Evolutionary conservation across 2,888 invertebrate genomes (phyloP), one percentile per base, ranked within the genome.

Genomic region (Leptothorax acervorum): DNA sequence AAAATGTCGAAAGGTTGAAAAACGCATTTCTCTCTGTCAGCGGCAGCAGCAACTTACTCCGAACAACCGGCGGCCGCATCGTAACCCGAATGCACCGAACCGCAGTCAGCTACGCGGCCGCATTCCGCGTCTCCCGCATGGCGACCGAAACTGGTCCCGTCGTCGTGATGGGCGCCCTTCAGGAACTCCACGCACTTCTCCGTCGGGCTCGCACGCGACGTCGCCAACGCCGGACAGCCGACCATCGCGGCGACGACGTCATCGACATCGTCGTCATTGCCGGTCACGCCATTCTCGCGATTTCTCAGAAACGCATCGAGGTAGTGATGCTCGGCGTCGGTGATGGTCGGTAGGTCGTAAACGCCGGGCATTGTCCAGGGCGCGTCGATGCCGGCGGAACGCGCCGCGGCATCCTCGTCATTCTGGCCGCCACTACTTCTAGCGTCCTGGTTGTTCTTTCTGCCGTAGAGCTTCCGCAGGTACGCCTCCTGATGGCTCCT

Each of bases 101-200:
- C 62, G 83, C 90, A 90, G 57, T 90, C 89, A 63, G 71, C 71
- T 45, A 65, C 70, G 60, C 88, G 89, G 85, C 76, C 85, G 73
- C 88, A 90, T 81, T 87, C 87, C 83, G 83, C 53, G 55, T 89
- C 89, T 15, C 51, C 83, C 48, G 35, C 39, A 51, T 84, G 66
- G 18, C 89, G 85, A 18, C 87, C 89, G 84, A 90, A 87, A 71
- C 81, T 78, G 79, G 76, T 79, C 5, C 63, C 81, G 15, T 78
- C 85, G 15, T 87, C 85, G n/a, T 68, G 78, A 62, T 82, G 88
- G 48, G 91, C 86, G 39, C 91, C 86, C 70, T 92, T 94, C 31
- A 95, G 86, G 78, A 92, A 95, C 83, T 94, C 94, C 73, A 95
- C 93, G 90, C 95, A 94, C 90, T 95, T 94, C 85, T 95, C 95